These are phyloP conservation scores for Sander lucioperca DNA, from an alignment of 2,113 vertebrate genomes.

Conservation along the genomic window DNA sequence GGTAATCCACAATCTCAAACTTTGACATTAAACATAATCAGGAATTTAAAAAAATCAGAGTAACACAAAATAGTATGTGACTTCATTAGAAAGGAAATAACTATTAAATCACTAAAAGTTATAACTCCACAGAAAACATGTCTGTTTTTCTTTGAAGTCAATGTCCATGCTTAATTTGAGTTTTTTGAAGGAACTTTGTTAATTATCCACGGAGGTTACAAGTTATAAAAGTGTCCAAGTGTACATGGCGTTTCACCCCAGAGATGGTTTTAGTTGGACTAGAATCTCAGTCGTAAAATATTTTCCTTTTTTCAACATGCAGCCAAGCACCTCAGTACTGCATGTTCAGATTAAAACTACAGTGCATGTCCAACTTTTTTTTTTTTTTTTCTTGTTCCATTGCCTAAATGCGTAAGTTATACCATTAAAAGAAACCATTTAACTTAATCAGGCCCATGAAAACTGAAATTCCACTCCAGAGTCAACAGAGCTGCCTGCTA, in stretches of 20 bases:
- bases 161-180: not conserved
- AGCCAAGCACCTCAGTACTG: slow-evolving; percentile 29
- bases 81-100: not conserved
- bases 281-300: slow-evolving; percentile 37
- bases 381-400: slow-evolving; percentile 52
- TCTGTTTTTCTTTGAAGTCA: not conserved
- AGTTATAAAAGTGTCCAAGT: slow-evolving; percentile 24
- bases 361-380: slow-evolving; percentile 44
- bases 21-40: not conserved
- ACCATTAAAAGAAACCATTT: slow-evolving; percentile 72
- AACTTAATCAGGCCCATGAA: slow-evolving; percentile 73
- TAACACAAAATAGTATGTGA: not conserved
- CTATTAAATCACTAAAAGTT: not conserved
- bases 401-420: slow-evolving; percentile 62
- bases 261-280: slow-evolving; percentile 39
- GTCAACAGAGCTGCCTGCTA: slow-evolving; percentile 63
- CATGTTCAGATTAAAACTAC: slow-evolving; percentile 59
- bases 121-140: not conserved
- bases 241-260: slow-evolving; percentile 13
- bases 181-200: slow-evolving; percentile 19
- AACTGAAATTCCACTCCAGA: slow-evolving; percentile 73
- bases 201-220: slow-evolving; percentile 16
- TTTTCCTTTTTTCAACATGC: slow-evolving; percentile 23
- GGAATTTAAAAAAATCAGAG: not conserved
- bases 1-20: not conserved